A percentile compares a stretch with the other conserved stretches of the same genome.
Conservation (phyloP, 2,113 vertebrate species). For the Scytalopus superciliaris region DNA sequence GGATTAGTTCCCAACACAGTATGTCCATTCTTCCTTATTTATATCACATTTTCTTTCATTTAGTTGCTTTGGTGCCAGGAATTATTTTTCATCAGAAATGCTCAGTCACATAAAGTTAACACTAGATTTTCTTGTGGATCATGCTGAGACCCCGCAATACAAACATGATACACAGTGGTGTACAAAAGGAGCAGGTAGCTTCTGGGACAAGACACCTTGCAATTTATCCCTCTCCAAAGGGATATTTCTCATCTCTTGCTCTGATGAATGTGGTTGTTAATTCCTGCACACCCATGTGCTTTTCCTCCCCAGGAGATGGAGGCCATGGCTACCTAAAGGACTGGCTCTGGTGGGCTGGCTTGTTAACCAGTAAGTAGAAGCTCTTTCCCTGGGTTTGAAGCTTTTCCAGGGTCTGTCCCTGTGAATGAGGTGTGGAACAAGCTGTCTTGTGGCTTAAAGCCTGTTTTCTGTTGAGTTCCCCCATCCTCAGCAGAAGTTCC, state of each 20-base stretch:
- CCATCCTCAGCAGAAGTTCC: background rate
- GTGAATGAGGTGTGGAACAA: background rate
- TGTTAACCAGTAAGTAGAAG: slow-evolving; percentile 89
- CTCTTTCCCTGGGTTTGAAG: background rate
- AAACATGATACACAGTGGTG: fast-evolving
- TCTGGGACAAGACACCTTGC: background rate
- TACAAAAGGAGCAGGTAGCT: background rate
- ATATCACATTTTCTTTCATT: background rate
- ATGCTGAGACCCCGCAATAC: background rate
- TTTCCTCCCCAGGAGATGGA: slow-evolving; percentile 82
- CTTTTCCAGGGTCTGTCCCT: background rate
- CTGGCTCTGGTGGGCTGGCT: slow-evolving; percentile 93
- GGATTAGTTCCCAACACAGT: background rate
- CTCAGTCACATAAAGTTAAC: background rate
- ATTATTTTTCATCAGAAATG: background rate
- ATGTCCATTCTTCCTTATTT: background rate
- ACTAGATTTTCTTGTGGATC: background rate
- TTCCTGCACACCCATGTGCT: background rate
- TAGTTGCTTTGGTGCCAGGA: background rate
- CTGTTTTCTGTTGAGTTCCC: background rate
- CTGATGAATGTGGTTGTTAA: background rate
- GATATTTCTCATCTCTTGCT: background rate
- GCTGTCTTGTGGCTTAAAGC: background rate
- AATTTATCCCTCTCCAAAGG: background rate
- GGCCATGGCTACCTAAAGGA: slow-evolving; percentile 95